Evolutionary conservation across 2,888 invertebrate species (phyloP).

Genomic region (Asteroscopus sphinx): DNA sequence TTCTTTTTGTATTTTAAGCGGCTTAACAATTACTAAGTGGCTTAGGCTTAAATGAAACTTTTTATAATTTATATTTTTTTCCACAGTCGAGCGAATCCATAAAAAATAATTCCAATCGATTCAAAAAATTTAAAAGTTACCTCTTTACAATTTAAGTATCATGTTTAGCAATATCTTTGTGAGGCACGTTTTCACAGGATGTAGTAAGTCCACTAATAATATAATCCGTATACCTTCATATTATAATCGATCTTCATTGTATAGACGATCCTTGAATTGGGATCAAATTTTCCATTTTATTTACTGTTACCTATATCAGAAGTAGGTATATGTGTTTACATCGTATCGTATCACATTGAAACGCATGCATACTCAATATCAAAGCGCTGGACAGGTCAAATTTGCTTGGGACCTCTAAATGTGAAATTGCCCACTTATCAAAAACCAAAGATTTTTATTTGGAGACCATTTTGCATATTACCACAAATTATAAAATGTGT

Average conservation of each 20-base stretch:
- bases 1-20: no score
- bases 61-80: slow-evolving; percentile 12
- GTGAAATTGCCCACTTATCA: no score
- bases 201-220: slow-evolving; percentile 26
- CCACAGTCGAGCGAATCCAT: background rate
- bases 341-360: slow-evolving; percentile 48
- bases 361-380: slow-evolving; percentile 55
- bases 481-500: no score
- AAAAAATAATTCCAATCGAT: slow-evolving; percentile 8
- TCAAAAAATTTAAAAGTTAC: slow-evolving; percentile 10
- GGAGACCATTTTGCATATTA: no score
- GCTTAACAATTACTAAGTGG: background rate
- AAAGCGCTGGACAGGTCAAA: slow-evolving; percentile 54
- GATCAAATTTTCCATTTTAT: slow-evolving; percentile 26
- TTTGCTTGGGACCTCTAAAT: slow-evolving; percentile 59
- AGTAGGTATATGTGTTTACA: slow-evolving; percentile 10
- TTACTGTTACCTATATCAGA: slow-evolving; percentile 20
- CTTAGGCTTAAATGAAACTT: slow-evolving; percentile 1
- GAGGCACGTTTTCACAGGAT: slow-evolving; percentile 13
- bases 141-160: slow-evolving; percentile 19
- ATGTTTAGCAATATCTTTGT: slow-evolving; percentile 30
- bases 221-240: slow-evolving; percentile 10
- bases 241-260: slow-evolving; percentile 19
- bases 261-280: slow-evolving; percentile 8
- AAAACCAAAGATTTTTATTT: no score